Evolutionary conservation across 2,888 invertebrate genomes (phyloP).

Genomic region (Nematopogon swammerdamellus): DNA sequence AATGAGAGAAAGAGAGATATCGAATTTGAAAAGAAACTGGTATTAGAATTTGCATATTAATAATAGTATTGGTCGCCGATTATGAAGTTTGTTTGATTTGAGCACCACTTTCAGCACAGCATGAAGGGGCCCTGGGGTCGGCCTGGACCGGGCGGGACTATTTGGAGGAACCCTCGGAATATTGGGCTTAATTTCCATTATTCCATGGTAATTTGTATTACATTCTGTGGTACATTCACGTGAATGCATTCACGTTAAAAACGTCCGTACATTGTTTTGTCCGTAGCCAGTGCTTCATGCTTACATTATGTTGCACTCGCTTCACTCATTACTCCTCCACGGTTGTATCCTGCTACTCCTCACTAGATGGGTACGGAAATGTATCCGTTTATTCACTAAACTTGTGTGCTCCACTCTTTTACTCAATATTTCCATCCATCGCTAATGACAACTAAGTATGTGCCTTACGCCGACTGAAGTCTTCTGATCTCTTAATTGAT

Average conservation of each 20-base stretch:
- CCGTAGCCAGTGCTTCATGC: neutral
- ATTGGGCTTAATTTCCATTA: slow-evolving; percentile 72
- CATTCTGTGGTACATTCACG: too few relatives aligned
- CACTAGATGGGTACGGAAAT: too few relatives aligned
- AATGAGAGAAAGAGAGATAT: slow-evolving; percentile 42
- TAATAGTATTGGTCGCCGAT: neutral
- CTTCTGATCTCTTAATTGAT: too few relatives aligned
- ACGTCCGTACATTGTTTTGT: neutral
- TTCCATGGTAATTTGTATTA: slow-evolving; percentile 61
- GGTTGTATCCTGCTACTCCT: neutral
- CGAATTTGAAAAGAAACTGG: slow-evolving; percentile 54
- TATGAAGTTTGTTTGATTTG: slow-evolving; percentile 15
- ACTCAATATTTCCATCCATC: too few relatives aligned
- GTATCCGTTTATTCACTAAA: too few relatives aligned
- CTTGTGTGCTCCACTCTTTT: too few relatives aligned
- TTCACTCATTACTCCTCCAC: neutral
- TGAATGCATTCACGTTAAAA: too few relatives aligned
- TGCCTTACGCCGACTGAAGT: too few relatives aligned
- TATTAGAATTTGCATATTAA: slow-evolving; percentile 18
- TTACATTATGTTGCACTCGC: neutral
- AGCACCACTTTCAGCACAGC: slow-evolving; percentile 29
- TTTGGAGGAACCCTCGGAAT: slow-evolving; percentile 71
- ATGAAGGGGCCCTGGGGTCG: slow-evolving; percentile 62
- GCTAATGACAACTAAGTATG: too few relatives aligned
- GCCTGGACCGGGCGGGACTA: slow-evolving; percentile 67